Percentiles rank a stretch among this genome's conserved stretches.
These are phyloP conservation scores for Geopemphigus sp. DNA, from an alignment of 1,140 invertebrate species.

Conservation along the genomic window DNA sequence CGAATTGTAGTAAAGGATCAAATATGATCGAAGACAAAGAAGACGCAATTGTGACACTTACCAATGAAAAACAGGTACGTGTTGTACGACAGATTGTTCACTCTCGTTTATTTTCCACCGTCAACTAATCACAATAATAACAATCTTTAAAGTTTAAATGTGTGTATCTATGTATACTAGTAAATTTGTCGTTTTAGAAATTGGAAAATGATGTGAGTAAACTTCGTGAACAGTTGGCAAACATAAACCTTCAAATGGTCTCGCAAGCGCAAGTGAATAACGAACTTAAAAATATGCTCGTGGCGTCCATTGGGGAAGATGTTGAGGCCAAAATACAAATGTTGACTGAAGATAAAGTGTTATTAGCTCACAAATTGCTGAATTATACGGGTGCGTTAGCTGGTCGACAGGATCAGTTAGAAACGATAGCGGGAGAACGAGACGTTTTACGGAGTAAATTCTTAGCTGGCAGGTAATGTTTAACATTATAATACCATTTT, in stretches of 20 bases:
- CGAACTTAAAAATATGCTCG: constrained; percentile 87
- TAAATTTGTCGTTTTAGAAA: constrained; percentile 51
- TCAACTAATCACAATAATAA: not conserved
- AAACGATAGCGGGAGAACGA: constrained; percentile 86
- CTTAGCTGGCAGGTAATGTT: constrained; percentile 75
- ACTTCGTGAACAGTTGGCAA: constrained; percentile 63
- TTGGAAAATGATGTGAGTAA: constrained; percentile 61
- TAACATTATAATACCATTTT: too few relatives aligned
- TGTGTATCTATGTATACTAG: too few relatives aligned
- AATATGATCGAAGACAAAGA: constrained; percentile 65
- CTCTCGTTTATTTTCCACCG: not conserved
- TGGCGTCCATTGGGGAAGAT: constrained; percentile 92
- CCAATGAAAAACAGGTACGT: constrained; percentile 29
- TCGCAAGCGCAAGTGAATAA: constrained; percentile 79
- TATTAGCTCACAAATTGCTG: constrained; percentile 78
- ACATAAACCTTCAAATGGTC: constrained; percentile 69
- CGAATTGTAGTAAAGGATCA: constrained; percentile 20
- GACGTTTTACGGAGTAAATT: constrained; percentile 96
- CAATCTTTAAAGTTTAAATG: too few relatives aligned
- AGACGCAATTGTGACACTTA: constrained; percentile 58
- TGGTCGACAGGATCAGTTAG: constrained; percentile 87
- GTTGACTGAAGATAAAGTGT: constrained; percentile 85
- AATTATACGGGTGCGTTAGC: constrained; percentile 80
- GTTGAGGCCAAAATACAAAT: constrained; percentile 82
- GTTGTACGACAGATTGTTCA: too few relatives aligned